These are phyloP conservation scores for Sebastes fasciatus DNA, from an alignment of 2,113 vertebrate species.

Conservation along the genomic window DNA sequence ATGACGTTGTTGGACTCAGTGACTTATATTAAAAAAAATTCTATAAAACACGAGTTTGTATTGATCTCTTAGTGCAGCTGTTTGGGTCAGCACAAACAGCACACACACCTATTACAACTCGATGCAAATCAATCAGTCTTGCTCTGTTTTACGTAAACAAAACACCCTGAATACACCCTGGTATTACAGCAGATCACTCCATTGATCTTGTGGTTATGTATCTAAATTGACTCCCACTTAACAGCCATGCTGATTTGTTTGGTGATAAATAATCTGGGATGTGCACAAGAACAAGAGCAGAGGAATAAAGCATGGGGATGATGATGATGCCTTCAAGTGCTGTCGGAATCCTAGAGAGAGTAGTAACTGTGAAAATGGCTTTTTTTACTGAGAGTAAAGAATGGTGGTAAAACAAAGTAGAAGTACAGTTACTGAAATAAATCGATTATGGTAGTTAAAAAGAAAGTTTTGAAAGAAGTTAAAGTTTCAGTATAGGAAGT, in stretches of 20 bases:
- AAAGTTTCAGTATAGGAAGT: background rate
- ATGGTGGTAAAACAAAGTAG: background rate
- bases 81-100: background rate
- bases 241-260: background rate
- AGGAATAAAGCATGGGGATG: background rate
- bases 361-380: background rate
- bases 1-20: background rate
- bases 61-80: conserved; percentile 13
- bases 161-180: background rate
- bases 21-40: conserved; percentile 2
- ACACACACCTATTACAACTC: background rate
- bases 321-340: conserved; percentile 19
- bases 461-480: background rate
- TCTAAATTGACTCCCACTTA: background rate
- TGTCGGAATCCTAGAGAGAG: background rate
- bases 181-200: background rate
- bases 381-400: background rate
- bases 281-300: conserved; percentile 10
- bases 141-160: background rate
- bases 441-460: background rate
- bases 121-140: conserved; percentile 19
- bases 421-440: background rate
- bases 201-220: background rate
- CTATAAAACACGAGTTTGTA: conserved; percentile 10
- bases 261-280: background rate